phyloP scores from a whole-genome alignment of 2,797 vertebrate species.

The Sebastes steindachneri region DNA sequence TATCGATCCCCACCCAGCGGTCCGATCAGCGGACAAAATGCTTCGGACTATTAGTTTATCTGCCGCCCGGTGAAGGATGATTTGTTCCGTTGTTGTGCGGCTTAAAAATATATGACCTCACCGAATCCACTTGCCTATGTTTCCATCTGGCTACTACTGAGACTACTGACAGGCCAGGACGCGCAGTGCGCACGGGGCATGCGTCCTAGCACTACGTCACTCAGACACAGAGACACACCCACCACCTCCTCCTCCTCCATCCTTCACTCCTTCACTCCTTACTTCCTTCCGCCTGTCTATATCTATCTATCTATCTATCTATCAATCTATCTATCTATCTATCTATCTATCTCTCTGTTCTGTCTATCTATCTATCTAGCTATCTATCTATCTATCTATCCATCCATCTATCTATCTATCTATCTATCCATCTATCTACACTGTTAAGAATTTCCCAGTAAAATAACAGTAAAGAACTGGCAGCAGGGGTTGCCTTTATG shows the following conservation, averaged over 20 bases:
- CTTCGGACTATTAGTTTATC: constrained; percentile 35
- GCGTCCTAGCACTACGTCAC: constrained; percentile 78
- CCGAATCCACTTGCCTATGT: constrained; percentile 77
- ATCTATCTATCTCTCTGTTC: fast-evolving
- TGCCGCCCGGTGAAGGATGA: constrained; percentile 42
- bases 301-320: constrained; percentile 8
- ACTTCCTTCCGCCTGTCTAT: constrained; percentile 29
- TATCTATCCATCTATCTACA: too few relatives aligned
- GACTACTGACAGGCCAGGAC: constrained; percentile 82
- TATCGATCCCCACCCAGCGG: constrained; percentile 29
- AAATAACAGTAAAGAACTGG: too few relatives aligned
- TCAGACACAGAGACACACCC: constrained; percentile 76
- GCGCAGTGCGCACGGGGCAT: constrained; percentile 81
- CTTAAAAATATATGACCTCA: constrained; percentile 84
- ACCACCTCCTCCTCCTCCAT: constrained; percentile 48
- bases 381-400: too few relatives aligned
- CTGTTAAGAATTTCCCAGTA: too few relatives aligned
- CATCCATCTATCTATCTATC: too few relatives aligned
- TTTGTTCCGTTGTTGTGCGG: constrained; percentile 74
- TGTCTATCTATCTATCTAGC: too few relatives aligned
- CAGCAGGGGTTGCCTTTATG: too few relatives aligned
- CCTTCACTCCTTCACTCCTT: not conserved
- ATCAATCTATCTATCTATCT: not conserved
- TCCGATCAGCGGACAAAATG: constrained; percentile 36
- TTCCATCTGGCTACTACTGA: constrained; percentile 80